phyloP scores from a whole-genome alignment of 2,113 vertebrate species.

The Xyrauchen texanus region DNA sequence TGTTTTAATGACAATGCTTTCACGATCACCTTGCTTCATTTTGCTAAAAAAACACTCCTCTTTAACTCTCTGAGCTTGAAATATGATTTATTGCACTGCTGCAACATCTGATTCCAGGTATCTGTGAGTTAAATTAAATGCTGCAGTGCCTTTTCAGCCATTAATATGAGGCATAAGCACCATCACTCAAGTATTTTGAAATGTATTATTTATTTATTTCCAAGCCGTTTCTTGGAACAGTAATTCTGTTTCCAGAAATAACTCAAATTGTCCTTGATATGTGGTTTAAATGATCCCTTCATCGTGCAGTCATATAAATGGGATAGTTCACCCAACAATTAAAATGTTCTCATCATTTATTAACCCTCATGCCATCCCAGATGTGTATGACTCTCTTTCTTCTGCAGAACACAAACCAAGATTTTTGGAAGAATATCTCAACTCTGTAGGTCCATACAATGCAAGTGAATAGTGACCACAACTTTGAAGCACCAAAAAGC shows the following conservation, averaged over 20 bases:
- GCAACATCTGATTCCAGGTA: background rate
- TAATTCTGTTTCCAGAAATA: background rate
- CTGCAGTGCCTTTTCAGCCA: background rate
- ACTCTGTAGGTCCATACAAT: no score
- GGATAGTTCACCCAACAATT: no score
- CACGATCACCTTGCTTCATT: background rate
- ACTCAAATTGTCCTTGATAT: background rate
- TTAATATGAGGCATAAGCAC: conserved; percentile 7
- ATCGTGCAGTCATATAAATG: background rate
- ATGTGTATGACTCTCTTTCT: no score
- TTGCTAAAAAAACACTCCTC: no score
- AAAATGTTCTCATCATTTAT: no score
- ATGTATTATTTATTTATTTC: conserved; percentile 21
- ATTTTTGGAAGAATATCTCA: no score
- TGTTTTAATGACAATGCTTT: background rate
- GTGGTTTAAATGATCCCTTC: background rate
- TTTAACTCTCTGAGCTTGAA: background rate
- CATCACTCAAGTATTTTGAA: conserved; percentile 23
- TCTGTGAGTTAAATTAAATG: background rate
- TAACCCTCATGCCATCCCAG: no score
- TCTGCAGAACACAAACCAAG: no score
- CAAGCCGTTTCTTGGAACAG: background rate
- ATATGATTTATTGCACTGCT: no score
- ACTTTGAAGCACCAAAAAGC: no score
- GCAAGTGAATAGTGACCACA: no score